phyloP scores from a whole-genome alignment of 2,797 vertebrate species.

The Melanotaenia maccullochi region DNA sequence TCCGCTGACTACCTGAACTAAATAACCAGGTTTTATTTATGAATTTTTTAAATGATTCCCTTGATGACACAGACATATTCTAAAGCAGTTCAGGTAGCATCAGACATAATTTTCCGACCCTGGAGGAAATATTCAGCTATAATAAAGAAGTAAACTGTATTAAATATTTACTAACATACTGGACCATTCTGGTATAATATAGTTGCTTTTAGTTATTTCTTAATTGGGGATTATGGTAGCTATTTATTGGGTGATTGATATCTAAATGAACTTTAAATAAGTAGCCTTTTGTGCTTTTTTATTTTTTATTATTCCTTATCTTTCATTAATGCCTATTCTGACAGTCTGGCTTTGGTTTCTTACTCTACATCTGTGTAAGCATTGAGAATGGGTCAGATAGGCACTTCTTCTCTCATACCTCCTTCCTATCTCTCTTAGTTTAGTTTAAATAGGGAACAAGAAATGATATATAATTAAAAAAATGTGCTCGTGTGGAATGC shows the following conservation, averaged over 20 bases:
- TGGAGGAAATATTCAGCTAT: background rate
- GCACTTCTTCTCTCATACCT: background rate
- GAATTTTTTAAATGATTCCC: background rate
- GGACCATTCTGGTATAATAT: background rate
- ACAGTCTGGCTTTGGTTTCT: background rate
- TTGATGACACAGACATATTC: background rate
- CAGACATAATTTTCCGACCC: background rate
- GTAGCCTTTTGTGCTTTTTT: background rate
- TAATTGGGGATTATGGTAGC: background rate
- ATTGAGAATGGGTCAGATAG: background rate
- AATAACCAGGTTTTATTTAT: background rate
- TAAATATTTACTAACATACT: background rate
- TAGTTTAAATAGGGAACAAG: background rate
- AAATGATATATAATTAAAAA: background rate
- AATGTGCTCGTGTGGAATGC: background rate
- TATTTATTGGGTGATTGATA: background rate
- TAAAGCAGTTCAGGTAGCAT: background rate
- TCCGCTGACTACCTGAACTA: background rate
- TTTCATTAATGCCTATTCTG: background rate
- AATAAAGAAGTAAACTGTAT: background rate
- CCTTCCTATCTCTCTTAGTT: background rate
- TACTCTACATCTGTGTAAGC: background rate
- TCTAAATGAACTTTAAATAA: background rate
- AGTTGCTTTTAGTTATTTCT: background rate
- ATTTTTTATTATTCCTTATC: background rate